phyloP scores from a whole-genome alignment of 2,113 vertebrate species.

The Lontra canadensis region DNA sequence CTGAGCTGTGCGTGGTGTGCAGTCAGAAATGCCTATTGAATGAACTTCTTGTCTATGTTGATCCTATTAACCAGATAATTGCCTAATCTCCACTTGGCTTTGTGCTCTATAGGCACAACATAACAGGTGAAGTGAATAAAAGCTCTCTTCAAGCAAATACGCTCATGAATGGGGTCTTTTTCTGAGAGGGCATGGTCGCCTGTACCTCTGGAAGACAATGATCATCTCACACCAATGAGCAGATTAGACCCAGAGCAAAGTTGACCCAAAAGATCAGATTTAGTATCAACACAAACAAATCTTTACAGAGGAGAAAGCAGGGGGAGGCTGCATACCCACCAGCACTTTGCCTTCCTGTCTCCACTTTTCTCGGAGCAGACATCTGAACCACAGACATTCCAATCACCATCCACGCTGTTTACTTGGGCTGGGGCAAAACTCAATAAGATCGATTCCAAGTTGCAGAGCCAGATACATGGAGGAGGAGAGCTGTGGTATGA shows the following conservation, averaged over 20 bases:
- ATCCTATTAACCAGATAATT: conserved; percentile 82
- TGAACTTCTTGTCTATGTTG: conserved; percentile 78
- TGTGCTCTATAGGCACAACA: conserved; percentile 73
- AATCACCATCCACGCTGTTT: conserved; percentile 56
- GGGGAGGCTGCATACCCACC: background rate
- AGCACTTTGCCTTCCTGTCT: background rate
- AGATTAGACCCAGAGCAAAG: conserved; percentile 73
- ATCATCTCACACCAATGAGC: conserved; percentile 75
- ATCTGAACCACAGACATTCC: conserved; percentile 29
- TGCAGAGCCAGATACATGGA: background rate
- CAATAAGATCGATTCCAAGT: conserved; percentile 68
- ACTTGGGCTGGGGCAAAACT: conserved; percentile 74
- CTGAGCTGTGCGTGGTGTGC: conserved; percentile 63
- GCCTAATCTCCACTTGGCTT: conserved; percentile 79
- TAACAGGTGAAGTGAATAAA: conserved; percentile 82
- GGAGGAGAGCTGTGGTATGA: background rate
- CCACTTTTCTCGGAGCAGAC: conserved; percentile 7
- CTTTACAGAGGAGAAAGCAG: conserved; percentile 28
- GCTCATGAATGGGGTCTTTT: conserved; percentile 75
- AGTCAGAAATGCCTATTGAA: conserved; percentile 77
- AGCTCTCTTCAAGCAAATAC: conserved; percentile 73
- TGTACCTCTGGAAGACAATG: conserved; percentile 74
- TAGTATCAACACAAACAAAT: conserved; percentile 66
- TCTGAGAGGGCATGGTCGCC: conserved; percentile 63
- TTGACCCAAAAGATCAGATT: conserved; percentile 68